These are phyloP conservation scores for Schizotus pectinicornis DNA, from an alignment of 2,888 invertebrate genomes.

Conservation along the genomic window DNA sequence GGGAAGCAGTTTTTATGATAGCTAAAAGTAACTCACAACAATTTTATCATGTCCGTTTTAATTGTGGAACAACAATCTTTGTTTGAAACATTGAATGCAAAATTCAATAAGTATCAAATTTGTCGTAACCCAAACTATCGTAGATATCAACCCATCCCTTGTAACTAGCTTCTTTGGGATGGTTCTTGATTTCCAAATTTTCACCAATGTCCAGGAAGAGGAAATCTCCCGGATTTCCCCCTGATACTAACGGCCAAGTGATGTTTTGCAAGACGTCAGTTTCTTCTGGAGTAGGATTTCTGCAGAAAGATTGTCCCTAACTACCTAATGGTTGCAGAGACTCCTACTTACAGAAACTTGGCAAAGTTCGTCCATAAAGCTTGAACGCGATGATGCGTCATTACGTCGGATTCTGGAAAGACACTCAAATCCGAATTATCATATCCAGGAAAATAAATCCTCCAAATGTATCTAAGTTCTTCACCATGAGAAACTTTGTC, in stretches of 20 bases:
- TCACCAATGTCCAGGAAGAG: slow-evolving; percentile 36
- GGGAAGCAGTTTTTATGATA: too few relatives aligned
- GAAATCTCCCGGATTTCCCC: slow-evolving; percentile 8
- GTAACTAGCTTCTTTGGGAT: slow-evolving; percentile 36
- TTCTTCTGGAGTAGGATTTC: slow-evolving; percentile 51
- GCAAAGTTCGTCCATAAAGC: slow-evolving; percentile 67
- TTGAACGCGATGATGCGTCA: slow-evolving; percentile 32
- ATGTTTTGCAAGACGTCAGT: slow-evolving; percentile 35
- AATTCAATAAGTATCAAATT: slow-evolving; percentile 9
- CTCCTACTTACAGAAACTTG: slow-evolving; percentile 59
- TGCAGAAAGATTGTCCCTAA: slow-evolving; percentile 26
- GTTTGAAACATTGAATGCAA: too few relatives aligned
- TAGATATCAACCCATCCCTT: slow-evolving; percentile 34
- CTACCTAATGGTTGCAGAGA: neutral
- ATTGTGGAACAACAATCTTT: too few relatives aligned
- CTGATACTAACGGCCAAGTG: slow-evolving; percentile 38
- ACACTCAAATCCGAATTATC: slow-evolving; percentile 34
- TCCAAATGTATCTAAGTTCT: slow-evolving; percentile 43
- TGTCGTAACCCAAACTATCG: slow-evolving; percentile 12
- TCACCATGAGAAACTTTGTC: slow-evolving; percentile 43
- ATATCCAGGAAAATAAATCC: slow-evolving; percentile 32
- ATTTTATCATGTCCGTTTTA: too few relatives aligned
- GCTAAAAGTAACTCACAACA: too few relatives aligned
- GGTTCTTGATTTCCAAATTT: slow-evolving; percentile 31
- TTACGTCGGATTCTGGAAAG: slow-evolving; percentile 29